These are phyloP conservation scores for Encarsia formosa DNA, from an alignment of 2,888 invertebrate genomes.

Conservation along the genomic window DNA sequence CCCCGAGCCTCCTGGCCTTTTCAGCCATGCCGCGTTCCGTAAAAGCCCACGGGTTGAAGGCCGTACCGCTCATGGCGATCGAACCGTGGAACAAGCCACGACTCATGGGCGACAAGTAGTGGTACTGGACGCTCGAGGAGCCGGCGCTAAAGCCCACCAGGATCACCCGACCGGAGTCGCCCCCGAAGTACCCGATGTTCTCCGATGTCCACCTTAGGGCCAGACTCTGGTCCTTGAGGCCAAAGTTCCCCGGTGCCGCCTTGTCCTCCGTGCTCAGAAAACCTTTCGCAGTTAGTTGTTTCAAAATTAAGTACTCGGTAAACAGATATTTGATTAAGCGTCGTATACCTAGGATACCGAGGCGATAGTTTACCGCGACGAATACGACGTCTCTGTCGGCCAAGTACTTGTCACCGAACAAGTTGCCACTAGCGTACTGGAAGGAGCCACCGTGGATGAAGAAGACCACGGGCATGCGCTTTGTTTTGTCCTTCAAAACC, in stretches of 20 bases:
- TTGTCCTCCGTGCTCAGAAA: conserved; percentile 8
- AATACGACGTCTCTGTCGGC: conserved; percentile 7
- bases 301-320: too few relatives aligned
- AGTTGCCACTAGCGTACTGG: background rate
- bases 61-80: conserved; percentile 8
- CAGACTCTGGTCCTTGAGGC: conserved; percentile 9
- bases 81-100: background rate
- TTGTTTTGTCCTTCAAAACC: background rate
- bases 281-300: too few relatives aligned
- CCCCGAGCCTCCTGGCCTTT: background rate
- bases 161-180: background rate
- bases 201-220: conserved; percentile 1
- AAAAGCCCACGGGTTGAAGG: conserved; percentile 5
- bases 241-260: conserved; percentile 6
- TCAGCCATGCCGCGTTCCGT: background rate
- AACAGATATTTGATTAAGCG: background rate
- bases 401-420: conserved; percentile 1
- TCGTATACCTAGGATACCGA: background rate
- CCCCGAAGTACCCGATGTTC: conserved; percentile 1
- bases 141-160: conserved; percentile 8
- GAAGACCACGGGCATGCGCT: conserved; percentile 1
- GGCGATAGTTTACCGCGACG: conserved; percentile 6
- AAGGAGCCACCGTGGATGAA: conserved; percentile 8
- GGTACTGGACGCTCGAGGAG: conserved; percentile 8
- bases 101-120: conserved; percentile 5